Base-by-base conservation (phyloP, 2,888 invertebrate species). In the Byasa hedistus region DNA sequence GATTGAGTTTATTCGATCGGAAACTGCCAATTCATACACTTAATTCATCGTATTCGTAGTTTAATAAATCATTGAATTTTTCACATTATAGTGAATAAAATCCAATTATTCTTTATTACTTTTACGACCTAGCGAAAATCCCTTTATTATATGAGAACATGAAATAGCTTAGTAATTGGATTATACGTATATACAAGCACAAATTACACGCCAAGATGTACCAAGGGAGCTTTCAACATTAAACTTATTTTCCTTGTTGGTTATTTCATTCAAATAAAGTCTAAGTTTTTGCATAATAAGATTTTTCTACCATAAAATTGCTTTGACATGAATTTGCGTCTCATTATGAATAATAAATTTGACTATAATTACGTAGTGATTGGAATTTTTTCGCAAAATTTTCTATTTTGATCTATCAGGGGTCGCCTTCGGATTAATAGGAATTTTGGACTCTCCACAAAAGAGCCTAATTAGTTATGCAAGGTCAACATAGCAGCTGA, bases 1-100 rank as follows among this genome's bases (percentile, higher is more conserved):
- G 63, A 57, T 63, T 57, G 57, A 57, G 51, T 57, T 63, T 63
- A 63, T 63, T 63, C 63, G 56, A 63, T 51, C 48, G 63, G 63
- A 57, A 63, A 63, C 51, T 63, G 51, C 44, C 44, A 57, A 63
- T 63, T 57, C 48, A n/a, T 21, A 63, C 39, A 36, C 39, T 54
- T 22, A 61, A 61, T 62, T 44, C 7, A 10, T 24, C 24, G 48
- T 48, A 27, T n/a, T 62, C 17, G 21, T 32, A 21, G 54, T 61
- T 19, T 8, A n/a, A 19, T 21, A 3, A 32, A 32, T 10, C 10
- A 32, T 32, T 32, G 19, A 55, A 55, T 7, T 55, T 55, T 55
- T 23, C 3, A 55, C 17, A 17, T 21, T 55, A 55, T 17, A 55
- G 44, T 44, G 17, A 19, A 32, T 32, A 8, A 32, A 10, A 32